phyloP scores from a whole-genome alignment of 2,888 invertebrate genomes.

The Diadegma fenestrale region DNA sequence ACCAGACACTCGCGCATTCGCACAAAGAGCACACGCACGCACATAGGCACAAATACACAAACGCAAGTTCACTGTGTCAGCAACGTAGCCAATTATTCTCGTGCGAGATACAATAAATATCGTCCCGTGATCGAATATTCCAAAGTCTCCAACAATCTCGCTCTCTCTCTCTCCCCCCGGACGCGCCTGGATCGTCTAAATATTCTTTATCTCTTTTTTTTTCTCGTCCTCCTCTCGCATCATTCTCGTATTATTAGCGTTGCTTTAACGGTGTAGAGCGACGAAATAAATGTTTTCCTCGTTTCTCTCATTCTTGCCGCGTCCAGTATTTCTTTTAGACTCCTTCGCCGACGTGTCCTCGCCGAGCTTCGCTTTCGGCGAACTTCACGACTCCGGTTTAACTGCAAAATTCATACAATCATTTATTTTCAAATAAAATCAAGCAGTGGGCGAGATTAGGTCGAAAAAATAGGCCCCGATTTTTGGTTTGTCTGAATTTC shows the following conservation, averaged over 20 bases:
- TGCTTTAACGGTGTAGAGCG: constrained; percentile 83
- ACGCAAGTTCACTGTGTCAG: constrained; percentile 26
- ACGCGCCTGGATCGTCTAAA: constrained; percentile 3
- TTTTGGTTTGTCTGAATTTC: neutral
- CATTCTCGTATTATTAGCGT: constrained; percentile 77
- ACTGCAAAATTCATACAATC: constrained; percentile 76
- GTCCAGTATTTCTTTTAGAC: constrained; percentile 54
- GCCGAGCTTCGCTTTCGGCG: constrained; percentile 66
- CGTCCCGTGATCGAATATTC: constrained; percentile 25
- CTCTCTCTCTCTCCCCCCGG: neutral
- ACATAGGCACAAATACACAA: constrained; percentile 20
- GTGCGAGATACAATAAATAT: constrained; percentile 31
- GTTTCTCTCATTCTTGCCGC: constrained; percentile 39
- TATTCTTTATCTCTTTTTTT: constrained; percentile 4
- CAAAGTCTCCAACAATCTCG: constrained; percentile 31
- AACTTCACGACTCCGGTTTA: constrained; percentile 82
- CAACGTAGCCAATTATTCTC: constrained; percentile 48
- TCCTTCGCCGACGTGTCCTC: constrained; percentile 54
- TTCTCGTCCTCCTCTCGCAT: neutral
- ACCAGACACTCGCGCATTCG: constrained; percentile 12
- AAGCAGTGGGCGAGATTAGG: no score
- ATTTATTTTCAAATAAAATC: neutral
- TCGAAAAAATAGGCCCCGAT: neutral
- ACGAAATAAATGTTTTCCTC: constrained; percentile 80
- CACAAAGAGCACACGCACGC: neutral